These are phyloP conservation scores for Drosophila virilis DNA, from an alignment of 1,140 invertebrate genomes.

Conservation along the genomic window DNA sequence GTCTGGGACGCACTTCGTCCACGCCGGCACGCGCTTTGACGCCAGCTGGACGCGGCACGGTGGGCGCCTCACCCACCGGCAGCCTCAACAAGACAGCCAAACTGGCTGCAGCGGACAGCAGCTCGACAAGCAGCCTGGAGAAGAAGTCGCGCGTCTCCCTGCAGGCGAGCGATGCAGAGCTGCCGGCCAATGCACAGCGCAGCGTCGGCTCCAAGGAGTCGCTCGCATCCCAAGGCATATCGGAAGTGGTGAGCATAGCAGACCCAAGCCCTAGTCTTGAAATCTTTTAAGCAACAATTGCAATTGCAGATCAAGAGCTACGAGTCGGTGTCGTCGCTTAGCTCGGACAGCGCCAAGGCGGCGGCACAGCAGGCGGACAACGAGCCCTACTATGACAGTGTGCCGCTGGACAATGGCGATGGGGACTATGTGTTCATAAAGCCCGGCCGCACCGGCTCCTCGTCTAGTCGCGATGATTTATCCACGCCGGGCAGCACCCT, in stretches of 20 bases:
- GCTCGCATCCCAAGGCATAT: conserved; percentile 80
- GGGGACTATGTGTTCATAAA: conserved; percentile 92
- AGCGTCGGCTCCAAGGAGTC: conserved; percentile 81
- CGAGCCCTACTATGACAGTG: conserved; percentile 93
- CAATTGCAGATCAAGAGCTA: conserved; percentile 86
- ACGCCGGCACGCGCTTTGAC: conserved; percentile 59
- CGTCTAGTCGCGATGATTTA: conserved; percentile 87
- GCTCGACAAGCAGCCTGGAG: conserved; percentile 78
- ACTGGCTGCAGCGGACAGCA: conserved; percentile 68
- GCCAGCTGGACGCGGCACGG: conserved; percentile 38
- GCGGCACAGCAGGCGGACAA: conserved; percentile 81
- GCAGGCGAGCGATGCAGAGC: conserved; percentile 67
- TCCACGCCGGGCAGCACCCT: conserved; percentile 87
- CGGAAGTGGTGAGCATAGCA: conserved; percentile 72
- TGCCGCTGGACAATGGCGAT: conserved; percentile 90
- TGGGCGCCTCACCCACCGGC: conserved; percentile 74
- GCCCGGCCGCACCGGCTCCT: conserved; percentile 86
- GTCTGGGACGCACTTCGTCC: conserved; percentile 65
- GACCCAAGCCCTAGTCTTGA: no score
- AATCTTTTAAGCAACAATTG: no score
- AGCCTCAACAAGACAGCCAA: conserved; percentile 71
- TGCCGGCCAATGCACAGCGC: conserved; percentile 33
- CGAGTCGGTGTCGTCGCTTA: conserved; percentile 87
- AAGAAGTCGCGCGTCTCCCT: conserved; percentile 75
- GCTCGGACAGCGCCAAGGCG: conserved; percentile 82